phyloP scores from a whole-genome alignment of 2,113 vertebrate genomes.

The Synodontis membranacea region DNA sequence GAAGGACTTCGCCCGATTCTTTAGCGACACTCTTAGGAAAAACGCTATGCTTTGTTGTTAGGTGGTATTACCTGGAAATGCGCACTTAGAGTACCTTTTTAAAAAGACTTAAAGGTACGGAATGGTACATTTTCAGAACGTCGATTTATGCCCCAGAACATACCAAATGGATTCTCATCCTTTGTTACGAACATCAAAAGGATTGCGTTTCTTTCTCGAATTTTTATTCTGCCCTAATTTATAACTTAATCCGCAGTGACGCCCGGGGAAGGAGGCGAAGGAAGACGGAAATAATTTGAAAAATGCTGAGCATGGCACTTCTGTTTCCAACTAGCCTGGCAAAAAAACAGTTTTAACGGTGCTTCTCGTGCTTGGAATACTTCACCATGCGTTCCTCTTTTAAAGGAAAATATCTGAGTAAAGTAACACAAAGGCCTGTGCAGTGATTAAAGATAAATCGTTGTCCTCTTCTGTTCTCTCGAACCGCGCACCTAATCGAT shows the following conservation, averaged over 20 bases:
- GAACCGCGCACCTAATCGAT: constrained; percentile 41
- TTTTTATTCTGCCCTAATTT: background rate
- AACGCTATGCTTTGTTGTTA: too few relatives aligned
- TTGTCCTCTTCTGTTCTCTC: background rate
- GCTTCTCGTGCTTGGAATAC: background rate
- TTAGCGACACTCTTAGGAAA: background rate
- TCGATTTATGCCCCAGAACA: background rate
- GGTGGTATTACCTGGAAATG: background rate
- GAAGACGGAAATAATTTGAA: background rate
- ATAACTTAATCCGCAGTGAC: background rate
- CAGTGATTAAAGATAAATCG: background rate
- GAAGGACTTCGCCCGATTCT: background rate
- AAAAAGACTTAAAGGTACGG: background rate
- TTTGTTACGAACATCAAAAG: background rate
- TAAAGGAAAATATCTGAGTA: background rate
- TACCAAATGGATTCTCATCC: background rate
- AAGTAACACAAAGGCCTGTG: background rate
- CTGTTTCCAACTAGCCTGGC: background rate
- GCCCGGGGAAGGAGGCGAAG: background rate
- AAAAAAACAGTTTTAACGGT: background rate
- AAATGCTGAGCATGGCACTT: background rate
- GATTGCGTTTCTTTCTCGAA: background rate
- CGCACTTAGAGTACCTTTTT: background rate
- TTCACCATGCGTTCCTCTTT: background rate
- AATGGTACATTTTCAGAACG: background rate